Evolutionary conservation across 2,888 invertebrate genomes (phyloP).

Genomic region (Leptarthrus brevirostris): DNA sequence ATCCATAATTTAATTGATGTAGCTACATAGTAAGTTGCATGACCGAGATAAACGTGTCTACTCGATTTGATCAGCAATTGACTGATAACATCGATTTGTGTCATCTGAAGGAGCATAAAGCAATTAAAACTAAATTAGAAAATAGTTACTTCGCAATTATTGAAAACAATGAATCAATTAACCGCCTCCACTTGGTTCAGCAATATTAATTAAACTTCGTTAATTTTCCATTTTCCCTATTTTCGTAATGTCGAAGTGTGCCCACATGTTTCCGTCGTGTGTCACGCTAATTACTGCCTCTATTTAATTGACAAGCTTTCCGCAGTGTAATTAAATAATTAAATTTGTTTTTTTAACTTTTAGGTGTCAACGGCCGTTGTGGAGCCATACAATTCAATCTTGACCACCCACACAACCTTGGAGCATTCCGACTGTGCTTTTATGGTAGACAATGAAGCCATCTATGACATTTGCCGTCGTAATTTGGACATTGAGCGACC

Average conservation of each 20-base stretch:
- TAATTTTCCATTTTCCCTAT: background rate
- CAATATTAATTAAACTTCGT: background rate
- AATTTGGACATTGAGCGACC: conserved; percentile 87
- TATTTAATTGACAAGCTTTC: background rate
- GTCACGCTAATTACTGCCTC: conserved; percentile 9
- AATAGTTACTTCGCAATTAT: too few relatives aligned
- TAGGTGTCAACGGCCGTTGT: conserved; percentile 84
- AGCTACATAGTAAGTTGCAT: too few relatives aligned
- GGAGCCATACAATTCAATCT: conserved; percentile 92
- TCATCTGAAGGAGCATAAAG: too few relatives aligned
- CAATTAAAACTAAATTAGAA: too few relatives aligned
- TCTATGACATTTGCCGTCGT: conserved; percentile 88
- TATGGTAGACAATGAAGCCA: conserved; percentile 92
- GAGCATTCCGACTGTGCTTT: conserved; percentile 91
- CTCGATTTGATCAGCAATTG: too few relatives aligned
- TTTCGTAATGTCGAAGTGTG: background rate
- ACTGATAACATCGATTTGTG: too few relatives aligned
- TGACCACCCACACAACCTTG: conserved; percentile 90
- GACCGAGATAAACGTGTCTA: too few relatives aligned
- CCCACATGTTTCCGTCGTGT: conserved; percentile 20
- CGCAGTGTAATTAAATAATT: conserved; percentile 38
- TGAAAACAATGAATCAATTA: background rate
- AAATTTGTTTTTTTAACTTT: conserved; percentile 48
- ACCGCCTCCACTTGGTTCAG: background rate
- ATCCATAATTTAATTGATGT: too few relatives aligned